Conservation (phyloP, 2,113 vertebrate genomes). For the Taurulus bubalis region DNA sequence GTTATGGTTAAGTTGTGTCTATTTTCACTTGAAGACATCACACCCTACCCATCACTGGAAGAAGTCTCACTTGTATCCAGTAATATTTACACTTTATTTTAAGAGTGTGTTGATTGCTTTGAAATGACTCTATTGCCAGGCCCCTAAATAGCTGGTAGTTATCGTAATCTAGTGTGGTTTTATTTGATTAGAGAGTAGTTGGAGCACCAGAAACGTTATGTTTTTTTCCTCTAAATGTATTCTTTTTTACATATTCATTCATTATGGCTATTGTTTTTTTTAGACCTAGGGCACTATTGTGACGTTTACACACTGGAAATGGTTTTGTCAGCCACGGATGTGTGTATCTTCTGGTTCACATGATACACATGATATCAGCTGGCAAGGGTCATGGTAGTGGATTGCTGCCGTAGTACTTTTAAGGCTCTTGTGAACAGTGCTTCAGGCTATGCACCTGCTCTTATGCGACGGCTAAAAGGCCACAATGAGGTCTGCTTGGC, state of each 20-base stretch:
- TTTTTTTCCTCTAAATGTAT: not conserved
- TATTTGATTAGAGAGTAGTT: not conserved
- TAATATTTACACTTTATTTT: not conserved
- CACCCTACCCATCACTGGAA: not conserved
- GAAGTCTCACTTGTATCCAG: not conserved
- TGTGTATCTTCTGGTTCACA: conserved; percentile 10
- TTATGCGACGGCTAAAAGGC: conserved; percentile 2
- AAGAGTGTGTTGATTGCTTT: not conserved
- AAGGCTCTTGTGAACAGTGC: not conserved
- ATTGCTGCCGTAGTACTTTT: not conserved
- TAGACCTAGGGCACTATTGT: not conserved
- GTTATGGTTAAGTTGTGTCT: not conserved
- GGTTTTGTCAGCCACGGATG: not conserved
- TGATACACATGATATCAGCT: conserved; percentile 32
- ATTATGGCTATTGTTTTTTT: not conserved
- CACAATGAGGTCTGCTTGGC: not conserved
- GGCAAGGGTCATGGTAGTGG: not conserved
- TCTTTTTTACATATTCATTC: not conserved
- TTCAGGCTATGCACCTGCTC: conserved; percentile 31
- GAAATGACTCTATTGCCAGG: not conserved
- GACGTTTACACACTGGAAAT: not conserved
- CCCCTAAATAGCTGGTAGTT: not conserved
- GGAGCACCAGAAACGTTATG: too few species aligned
- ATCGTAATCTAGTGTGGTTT: not conserved
- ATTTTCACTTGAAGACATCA: not conserved